These are phyloP conservation scores for Hermodice carunculata DNA, from an alignment of 2,888 invertebrate genomes.

Conservation along the genomic window DNA sequence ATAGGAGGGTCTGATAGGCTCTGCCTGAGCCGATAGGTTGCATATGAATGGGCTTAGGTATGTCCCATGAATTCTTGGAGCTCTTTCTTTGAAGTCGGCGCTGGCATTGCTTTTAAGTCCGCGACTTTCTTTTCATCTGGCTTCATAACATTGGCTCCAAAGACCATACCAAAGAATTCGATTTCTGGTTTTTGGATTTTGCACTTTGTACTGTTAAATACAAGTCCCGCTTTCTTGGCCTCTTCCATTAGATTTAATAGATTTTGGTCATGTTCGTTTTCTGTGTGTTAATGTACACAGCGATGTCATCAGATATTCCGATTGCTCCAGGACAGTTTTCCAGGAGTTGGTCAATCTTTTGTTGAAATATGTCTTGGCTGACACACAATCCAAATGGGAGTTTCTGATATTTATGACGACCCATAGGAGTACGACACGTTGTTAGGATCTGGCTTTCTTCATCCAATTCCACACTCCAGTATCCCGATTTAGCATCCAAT, in stretches of 20 bases:
- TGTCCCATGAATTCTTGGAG: constrained; percentile 7
- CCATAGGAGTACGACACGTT: constrained; percentile 10
- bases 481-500: constrained; percentile 40
- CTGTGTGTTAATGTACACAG: not conserved
- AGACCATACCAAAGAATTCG: not conserved
- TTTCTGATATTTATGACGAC: not conserved
- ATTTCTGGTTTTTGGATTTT: not conserved
- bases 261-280: constrained; percentile 2
- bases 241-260: not conserved
- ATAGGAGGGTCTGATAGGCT: not conserved
- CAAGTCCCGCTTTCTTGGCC: not conserved
- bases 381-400: constrained; percentile 28
- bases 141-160: not conserved
- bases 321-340: constrained; percentile 9
- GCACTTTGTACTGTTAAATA: not conserved
- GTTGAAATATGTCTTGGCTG: constrained; percentile 36
- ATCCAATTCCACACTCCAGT: constrained; percentile 26
- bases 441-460: constrained; percentile 29
- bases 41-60: constrained; percentile 8
- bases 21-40: not conserved
- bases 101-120: not conserved
- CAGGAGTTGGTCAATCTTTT: constrained; percentile 31
- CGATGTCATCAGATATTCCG: constrained; percentile 17
- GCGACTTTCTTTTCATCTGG: not conserved
- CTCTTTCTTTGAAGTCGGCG: not conserved